phyloP scores from a whole-genome alignment of 2,797 vertebrate species.

The Gadopsis marmoratus region DNA sequence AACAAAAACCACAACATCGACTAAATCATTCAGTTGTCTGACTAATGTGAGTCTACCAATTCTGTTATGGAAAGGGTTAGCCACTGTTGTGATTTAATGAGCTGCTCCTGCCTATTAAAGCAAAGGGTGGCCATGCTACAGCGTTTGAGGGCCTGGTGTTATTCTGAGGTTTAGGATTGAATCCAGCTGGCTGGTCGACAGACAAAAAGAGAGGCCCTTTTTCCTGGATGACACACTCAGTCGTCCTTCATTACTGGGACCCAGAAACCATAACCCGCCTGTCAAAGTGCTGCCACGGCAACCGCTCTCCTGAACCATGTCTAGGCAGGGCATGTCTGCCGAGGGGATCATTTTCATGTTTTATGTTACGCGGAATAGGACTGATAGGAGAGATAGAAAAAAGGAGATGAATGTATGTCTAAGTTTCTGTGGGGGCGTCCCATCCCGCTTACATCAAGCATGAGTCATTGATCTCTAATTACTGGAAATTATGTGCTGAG shows the following conservation, averaged over 20 bases:
- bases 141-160: slow-evolving; percentile 61
- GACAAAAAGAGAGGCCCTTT: slow-evolving; percentile 66
- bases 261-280: slow-evolving; percentile 71
- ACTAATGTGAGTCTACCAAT: slow-evolving; percentile 55
- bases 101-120: slow-evolving; percentile 57
- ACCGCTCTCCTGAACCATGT: slow-evolving; percentile 57
- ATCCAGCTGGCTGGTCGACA: slow-evolving; percentile 73
- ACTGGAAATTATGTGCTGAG: slow-evolving; percentile 71
- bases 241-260: slow-evolving; percentile 78
- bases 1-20: neutral
- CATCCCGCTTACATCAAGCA: slow-evolving; percentile 64
- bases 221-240: slow-evolving; percentile 75
- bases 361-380: slow-evolving; percentile 48
- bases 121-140: slow-evolving; percentile 30
- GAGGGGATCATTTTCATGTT: slow-evolving; percentile 59
- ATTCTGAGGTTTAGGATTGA: slow-evolving; percentile 65
- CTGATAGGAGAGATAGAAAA: slow-evolving; percentile 18
- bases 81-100: slow-evolving; percentile 64
- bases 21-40: slow-evolving; percentile 48
- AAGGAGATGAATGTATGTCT: slow-evolving; percentile 30
- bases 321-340: slow-evolving; percentile 51
- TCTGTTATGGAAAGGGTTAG: slow-evolving; percentile 55
- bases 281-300: slow-evolving; percentile 65
- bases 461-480: slow-evolving; percentile 77
- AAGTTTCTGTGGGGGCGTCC: slow-evolving; percentile 41